These are phyloP conservation scores for Synergus laeviventris DNA, from an alignment of 2,888 invertebrate species.

Conservation along the genomic window DNA sequence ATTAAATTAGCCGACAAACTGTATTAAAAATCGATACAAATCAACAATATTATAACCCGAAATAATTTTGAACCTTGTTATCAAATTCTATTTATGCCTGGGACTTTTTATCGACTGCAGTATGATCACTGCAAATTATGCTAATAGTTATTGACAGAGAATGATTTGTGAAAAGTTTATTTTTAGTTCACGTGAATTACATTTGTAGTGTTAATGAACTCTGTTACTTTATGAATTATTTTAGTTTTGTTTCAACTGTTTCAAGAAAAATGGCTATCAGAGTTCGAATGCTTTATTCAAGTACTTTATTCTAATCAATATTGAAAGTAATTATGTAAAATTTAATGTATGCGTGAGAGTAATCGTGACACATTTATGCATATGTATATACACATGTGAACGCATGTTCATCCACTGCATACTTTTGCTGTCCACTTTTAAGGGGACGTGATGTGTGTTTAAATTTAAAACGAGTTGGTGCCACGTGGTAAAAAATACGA, in stretches of 20 bases:
- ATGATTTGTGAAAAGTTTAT: conserved; percentile 27
- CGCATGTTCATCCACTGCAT: background rate
- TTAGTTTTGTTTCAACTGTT: no score
- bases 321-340: background rate
- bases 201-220: conserved; percentile 14
- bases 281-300: background rate
- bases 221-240: conserved; percentile 5
- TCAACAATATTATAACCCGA: no score
- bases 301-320: no score
- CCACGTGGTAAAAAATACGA: conserved; percentile 6
- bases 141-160: background rate
- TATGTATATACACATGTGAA: background rate
- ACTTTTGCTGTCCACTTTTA: conserved; percentile 3
- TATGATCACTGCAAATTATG: background rate
- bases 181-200: conserved; percentile 30
- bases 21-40: no score
- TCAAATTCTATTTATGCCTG: no score
- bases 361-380: background rate
- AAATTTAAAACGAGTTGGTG: background rate
- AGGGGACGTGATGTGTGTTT: background rate
- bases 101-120: background rate
- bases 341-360: background rate
- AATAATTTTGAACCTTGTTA: no score
- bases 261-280: no score
- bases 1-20: conserved; percentile 8